Base-by-base conservation (phyloP, 2,888 invertebrate genomes). In the Julus scandinavius region DNA sequence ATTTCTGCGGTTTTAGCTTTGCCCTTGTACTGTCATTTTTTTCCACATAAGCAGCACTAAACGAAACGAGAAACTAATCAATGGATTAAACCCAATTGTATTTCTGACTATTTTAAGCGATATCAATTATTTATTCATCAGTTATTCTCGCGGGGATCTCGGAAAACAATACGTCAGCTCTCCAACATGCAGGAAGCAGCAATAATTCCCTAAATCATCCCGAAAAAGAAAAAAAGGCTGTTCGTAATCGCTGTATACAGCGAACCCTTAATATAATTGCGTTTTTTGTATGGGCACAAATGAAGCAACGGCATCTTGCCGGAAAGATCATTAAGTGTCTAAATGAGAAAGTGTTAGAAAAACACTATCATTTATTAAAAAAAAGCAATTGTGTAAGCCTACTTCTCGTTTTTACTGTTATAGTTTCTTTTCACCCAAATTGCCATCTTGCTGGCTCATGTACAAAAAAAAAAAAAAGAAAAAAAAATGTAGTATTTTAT, bases 291-390 rank as follows among this genome's bases (percentile, higher is more conserved):
- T 13, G 38, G 80, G 13, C 80, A 29, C 80, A 80, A 80, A 80
- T 80, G 38, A 80, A 80, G 80, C 9, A 11, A 38, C 80, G 5
- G 15, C 80, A 15, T 80, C 80, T 38, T 80, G 29, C 80, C 80
- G 80, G 80, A 80, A 80, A 80, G 80, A 80, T 80, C 80, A 80
- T 80, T 80, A 80, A 80, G 80, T 80, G 80, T 38, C 80, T 13
- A 80, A 80, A 80, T 80, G 80, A 80, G 38, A 80, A 80, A 80
- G 80, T 80, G 80, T 80, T 80, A 80, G 80, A 80, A 80, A 80
- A 80, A 38, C 80, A 80, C 80, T 38, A 80, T 80, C 80, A 80
- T 80, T 80, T 80, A 80, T 80, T 80, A 40, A 80, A 80, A 80
- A 72, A 63, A n/a, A 63, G 80, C 13, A 80, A 80, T 80, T 29